phyloP scores from a whole-genome alignment of 1,140 invertebrate species.

The Battus philenor region DNA sequence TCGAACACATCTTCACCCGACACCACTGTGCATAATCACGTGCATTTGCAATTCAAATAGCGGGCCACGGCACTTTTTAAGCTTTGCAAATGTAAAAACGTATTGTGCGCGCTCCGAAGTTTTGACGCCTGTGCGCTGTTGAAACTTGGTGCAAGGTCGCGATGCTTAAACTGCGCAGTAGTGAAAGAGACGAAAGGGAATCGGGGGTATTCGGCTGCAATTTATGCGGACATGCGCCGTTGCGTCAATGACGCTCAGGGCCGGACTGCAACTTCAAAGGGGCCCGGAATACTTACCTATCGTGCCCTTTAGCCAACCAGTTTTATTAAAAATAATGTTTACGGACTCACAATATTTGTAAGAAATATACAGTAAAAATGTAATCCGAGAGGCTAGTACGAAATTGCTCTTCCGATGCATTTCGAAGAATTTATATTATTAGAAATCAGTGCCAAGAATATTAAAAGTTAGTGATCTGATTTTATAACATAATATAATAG shows the following conservation, averaged over 20 bases:
- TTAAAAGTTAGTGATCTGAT: no score
- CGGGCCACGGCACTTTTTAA: conserved; percentile 54
- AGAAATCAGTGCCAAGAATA: no score
- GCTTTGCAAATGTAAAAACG: conserved; percentile 51
- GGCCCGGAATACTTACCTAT: background rate
- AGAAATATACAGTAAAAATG: no score
- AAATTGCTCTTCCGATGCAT: no score
- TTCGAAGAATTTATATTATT: no score
- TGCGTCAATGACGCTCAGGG: conserved; percentile 59
- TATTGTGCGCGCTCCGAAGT: conserved; percentile 47
- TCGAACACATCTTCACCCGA: conserved; percentile 58
- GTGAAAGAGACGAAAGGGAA: conserved; percentile 41
- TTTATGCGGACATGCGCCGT: conserved; percentile 69
- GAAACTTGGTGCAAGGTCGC: conserved; percentile 50
- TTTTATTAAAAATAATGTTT: no score
- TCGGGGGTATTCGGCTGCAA: conserved; percentile 49
- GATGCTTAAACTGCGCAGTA: conserved; percentile 23
- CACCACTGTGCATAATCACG: conserved; percentile 61
- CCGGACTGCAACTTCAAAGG: background rate
- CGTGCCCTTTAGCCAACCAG: no score
- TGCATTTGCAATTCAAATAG: conserved; percentile 66
- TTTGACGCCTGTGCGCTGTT: conserved; percentile 28
- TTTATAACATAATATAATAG: no score
- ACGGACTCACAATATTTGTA: no score
- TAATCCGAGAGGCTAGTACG: no score